Percentiles rank a stretch among this genome's conserved stretches.
These are phyloP conservation scores for Mactra quadrangularis DNA, from an alignment of 1,140 invertebrate genomes.

Conservation along the genomic window DNA sequence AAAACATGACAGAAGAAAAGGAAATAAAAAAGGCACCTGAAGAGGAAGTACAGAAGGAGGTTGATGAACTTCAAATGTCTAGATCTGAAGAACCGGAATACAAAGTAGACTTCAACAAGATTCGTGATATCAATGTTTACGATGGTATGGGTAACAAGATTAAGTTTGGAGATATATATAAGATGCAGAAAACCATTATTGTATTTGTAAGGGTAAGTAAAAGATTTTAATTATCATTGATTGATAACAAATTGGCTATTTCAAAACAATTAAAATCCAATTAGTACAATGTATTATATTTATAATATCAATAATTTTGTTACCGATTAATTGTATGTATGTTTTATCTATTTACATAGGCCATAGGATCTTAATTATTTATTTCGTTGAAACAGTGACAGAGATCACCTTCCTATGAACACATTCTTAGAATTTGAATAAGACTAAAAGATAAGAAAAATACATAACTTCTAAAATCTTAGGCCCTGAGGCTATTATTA, in stretches of 20 bases:
- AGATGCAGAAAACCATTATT: slow-evolving; percentile 74
- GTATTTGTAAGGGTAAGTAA: slow-evolving; percentile 71
- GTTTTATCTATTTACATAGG: too few species aligned
- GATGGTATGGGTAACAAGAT: slow-evolving; percentile 73
- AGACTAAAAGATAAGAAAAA: too few species aligned
- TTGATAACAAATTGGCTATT: too few species aligned
- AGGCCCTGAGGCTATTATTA: too few species aligned
- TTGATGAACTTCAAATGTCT: slow-evolving; percentile 69
- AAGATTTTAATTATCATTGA: too few species aligned
- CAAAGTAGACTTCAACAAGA: slow-evolving; percentile 61
- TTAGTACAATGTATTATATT: not conserved
- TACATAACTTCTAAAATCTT: too few species aligned
- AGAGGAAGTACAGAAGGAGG: slow-evolving; percentile 43
- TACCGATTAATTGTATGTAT: too few species aligned
- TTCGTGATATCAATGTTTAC: slow-evolving; percentile 64
- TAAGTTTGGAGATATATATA: slow-evolving; percentile 72
- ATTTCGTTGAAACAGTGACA: too few species aligned
- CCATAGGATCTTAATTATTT: too few species aligned
- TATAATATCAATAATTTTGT: too few species aligned
- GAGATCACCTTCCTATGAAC: too few species aligned
- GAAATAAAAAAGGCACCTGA: slow-evolving; percentile 34
- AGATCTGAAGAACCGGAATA: slow-evolving; percentile 65
- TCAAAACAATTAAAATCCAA: not conserved
- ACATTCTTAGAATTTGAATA: too few species aligned
- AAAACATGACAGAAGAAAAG: slow-evolving; percentile 45